Conservation (phyloP, 2,888 invertebrate genomes). For the Temnothorax rugatulus region DNA sequence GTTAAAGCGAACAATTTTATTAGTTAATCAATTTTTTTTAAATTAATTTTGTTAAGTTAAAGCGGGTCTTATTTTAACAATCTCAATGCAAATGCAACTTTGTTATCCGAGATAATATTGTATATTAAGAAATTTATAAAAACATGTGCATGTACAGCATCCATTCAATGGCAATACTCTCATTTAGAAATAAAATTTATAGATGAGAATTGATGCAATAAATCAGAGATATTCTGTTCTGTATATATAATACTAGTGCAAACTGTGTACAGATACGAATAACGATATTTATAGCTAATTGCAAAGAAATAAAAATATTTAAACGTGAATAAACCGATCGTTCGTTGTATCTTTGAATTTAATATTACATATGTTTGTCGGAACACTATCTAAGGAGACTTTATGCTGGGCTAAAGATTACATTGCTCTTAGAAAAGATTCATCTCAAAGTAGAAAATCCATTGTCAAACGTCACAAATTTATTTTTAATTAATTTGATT, state of each 20-base stretch:
- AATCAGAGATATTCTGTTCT: constrained; percentile 26
- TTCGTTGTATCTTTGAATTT: neutral
- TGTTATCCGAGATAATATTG: neutral
- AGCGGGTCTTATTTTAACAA: neutral
- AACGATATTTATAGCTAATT: constrained; percentile 43
- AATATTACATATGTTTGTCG: constrained; percentile 5
- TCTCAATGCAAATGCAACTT: neutral
- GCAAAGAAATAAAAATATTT: constrained; percentile 44
- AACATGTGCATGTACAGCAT: neutral
- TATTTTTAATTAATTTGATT: neutral
- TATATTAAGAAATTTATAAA: neutral
- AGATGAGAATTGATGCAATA: constrained; percentile 8
- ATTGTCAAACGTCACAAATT: neutral
- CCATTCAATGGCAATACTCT: constrained; percentile 6
- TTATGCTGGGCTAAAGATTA: neutral
- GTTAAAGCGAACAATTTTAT: neutral
- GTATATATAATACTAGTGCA: constrained; percentile 18
- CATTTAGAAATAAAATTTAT: constrained; percentile 1
- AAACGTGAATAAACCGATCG: constrained; percentile 4
- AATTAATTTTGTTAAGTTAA: neutral
- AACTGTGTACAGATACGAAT: constrained; percentile 24
- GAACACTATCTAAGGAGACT: neutral
- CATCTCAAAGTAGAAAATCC: neutral
- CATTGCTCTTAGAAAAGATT: neutral
- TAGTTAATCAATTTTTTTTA: neutral